Evolutionary conservation across 2,113 vertebrate species (phyloP).

Genomic region (Malaclemys terrapin): DNA sequence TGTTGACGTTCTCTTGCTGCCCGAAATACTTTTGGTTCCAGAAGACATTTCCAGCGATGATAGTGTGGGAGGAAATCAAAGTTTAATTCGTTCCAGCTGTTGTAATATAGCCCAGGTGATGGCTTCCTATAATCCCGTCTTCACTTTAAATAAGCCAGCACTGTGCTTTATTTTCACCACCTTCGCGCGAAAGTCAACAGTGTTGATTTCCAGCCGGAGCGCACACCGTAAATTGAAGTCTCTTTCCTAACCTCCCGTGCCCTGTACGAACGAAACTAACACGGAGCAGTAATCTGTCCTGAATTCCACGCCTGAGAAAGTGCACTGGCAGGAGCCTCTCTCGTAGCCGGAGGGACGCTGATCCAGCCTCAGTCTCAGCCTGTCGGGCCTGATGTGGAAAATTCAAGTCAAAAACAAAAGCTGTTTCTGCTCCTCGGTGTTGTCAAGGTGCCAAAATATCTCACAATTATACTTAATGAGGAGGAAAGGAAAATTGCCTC

Average conservation of each 20-base stretch:
- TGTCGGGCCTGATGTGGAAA: background rate
- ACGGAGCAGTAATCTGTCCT: background rate
- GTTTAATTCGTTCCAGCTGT: slow-evolving; percentile 41
- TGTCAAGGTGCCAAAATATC: background rate
- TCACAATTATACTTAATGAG: background rate
- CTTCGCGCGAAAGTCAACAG: background rate
- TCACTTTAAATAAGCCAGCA: background rate
- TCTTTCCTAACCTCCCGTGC: background rate
- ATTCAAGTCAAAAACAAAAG: fast-evolving
- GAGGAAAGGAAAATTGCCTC: background rate
- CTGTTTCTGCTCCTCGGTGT: fast-evolving
- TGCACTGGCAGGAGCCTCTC: background rate
- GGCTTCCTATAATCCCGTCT: background rate
- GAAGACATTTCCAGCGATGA: background rate
- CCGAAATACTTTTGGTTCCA: background rate
- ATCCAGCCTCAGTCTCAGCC: background rate
- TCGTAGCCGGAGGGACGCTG: background rate
- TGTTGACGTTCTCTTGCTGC: slow-evolving; percentile 21
- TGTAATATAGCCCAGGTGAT: slow-evolving; percentile 4
- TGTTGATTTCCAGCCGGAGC: background rate
- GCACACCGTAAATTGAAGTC: background rate
- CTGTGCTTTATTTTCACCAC: background rate
- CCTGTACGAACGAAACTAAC: background rate
- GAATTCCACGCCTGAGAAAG: background rate
- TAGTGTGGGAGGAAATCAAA: slow-evolving; percentile 34